Conservation (phyloP, 92 coral and sea anemone species). For the Isaurus tuberculatus region DNA sequence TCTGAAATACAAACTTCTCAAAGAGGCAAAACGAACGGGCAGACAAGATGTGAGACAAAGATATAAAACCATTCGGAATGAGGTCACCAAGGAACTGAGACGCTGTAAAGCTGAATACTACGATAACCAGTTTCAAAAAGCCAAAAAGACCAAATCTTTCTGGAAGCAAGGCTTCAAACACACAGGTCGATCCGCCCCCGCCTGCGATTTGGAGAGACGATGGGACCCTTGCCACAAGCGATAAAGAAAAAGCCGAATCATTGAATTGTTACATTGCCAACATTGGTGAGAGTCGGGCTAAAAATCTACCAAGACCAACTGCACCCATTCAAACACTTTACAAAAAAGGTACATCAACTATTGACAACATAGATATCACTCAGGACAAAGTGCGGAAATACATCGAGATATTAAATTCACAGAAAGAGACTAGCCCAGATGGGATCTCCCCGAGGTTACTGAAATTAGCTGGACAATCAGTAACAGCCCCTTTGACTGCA, state of each 20-base stretch:
- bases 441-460: constrained; percentile 38
- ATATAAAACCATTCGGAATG: constrained; percentile 55
- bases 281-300: constrained; percentile 46
- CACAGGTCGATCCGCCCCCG: constrained; percentile 28
- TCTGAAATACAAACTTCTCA: constrained; percentile 53
- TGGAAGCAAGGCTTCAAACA: constrained; percentile 56
- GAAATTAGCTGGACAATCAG: constrained; percentile 39
- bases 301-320: not conserved
- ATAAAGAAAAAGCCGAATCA: constrained; percentile 47
- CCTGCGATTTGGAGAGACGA: constrained; percentile 47
- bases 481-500: constrained; percentile 43
- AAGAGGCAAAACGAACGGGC: constrained; percentile 40
- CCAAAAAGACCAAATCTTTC: constrained; percentile 44
- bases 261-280: constrained; percentile 55
- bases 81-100: constrained; percentile 59
- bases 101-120: constrained; percentile 52
- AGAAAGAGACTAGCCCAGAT: constrained; percentile 58
- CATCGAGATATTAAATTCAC: constrained; percentile 19
- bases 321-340: constrained; percentile 19
- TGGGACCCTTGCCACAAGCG: constrained; percentile 51
- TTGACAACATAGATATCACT: constrained; percentile 29
- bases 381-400: constrained; percentile 38
- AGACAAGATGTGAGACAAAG: constrained; percentile 28
- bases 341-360: constrained; percentile 39
- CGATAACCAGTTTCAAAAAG: constrained; percentile 42